Conservation (phyloP, 2,113 vertebrate genomes). For the Caretta caretta region DNA sequence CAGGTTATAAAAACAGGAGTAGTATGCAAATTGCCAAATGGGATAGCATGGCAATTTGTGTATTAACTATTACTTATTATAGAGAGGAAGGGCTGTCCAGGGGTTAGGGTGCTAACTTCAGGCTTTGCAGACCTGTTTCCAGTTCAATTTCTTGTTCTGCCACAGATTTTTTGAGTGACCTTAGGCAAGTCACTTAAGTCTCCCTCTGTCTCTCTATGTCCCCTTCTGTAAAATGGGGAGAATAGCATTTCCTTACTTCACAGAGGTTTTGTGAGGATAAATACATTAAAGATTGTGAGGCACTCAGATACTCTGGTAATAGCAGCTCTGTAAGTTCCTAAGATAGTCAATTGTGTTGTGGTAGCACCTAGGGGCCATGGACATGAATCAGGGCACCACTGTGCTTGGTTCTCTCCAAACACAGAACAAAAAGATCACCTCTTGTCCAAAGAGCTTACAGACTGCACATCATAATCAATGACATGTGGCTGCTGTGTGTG, state of each 20-base stretch:
- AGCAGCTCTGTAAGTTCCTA: background rate
- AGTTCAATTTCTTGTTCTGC: background rate
- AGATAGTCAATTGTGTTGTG: background rate
- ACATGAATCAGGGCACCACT: background rate
- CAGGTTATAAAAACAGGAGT: background rate
- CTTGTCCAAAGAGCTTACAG: background rate
- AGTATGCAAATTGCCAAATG: background rate
- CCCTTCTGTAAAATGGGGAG: background rate
- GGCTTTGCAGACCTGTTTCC: background rate
- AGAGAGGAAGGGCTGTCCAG: background rate
- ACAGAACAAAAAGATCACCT: background rate
- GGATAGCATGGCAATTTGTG: background rate
- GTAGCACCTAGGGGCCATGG: background rate
- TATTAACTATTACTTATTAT: background rate
- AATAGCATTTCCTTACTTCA: background rate
- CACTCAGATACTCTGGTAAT: background rate
- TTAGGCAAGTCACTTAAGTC: background rate
- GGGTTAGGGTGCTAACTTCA: background rate
- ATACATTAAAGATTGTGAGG: background rate
- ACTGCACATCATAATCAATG: background rate
- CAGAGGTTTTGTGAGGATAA: background rate
- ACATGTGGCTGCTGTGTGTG: background rate
- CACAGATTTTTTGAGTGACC: background rate
- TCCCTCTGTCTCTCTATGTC: background rate
- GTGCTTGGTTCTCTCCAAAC: background rate